Conservation (phyloP, 2,797 vertebrate genomes). For the Syndactyla subalaris region DNA sequence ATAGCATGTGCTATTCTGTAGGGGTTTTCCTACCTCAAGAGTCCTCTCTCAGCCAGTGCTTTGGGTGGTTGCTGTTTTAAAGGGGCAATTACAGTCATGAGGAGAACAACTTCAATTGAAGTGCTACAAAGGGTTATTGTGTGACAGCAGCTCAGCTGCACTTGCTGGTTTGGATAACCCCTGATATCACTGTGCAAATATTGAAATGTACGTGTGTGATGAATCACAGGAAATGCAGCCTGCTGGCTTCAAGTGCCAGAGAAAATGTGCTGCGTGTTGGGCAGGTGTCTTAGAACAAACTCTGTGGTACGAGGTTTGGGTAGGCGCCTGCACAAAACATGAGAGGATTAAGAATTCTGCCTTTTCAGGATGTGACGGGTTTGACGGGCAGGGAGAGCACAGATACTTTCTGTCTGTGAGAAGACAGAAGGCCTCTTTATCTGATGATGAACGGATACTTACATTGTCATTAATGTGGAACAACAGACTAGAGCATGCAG, state of each 20-base stretch:
- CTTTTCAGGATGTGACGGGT: not conserved
- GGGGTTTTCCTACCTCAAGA: not conserved
- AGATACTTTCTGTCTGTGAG: fast-evolving
- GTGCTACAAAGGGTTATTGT: not conserved
- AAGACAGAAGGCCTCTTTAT: not conserved
- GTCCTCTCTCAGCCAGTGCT: not conserved
- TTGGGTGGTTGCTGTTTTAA: not conserved
- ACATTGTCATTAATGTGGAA: not conserved
- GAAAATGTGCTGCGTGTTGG: fast-evolving
- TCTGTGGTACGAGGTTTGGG: not conserved
- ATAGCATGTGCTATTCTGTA: fast-evolving
- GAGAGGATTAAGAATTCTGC: not conserved
- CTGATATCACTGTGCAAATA: not conserved
- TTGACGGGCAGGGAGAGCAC: not conserved
- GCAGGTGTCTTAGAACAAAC: not conserved
- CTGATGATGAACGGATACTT: not conserved
- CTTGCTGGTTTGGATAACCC: not conserved
- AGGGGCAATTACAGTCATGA: not conserved
- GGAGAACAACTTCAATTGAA: not conserved
- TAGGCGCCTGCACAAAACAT: not conserved
- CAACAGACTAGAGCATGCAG: not conserved
- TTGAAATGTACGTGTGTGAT: not conserved
- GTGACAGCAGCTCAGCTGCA: not conserved
- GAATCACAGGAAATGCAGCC: not conserved
- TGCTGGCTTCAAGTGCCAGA: not conserved